phyloP scores from a whole-genome alignment of 2,888 invertebrate species.

The Yponomeuta evonymella region DNA sequence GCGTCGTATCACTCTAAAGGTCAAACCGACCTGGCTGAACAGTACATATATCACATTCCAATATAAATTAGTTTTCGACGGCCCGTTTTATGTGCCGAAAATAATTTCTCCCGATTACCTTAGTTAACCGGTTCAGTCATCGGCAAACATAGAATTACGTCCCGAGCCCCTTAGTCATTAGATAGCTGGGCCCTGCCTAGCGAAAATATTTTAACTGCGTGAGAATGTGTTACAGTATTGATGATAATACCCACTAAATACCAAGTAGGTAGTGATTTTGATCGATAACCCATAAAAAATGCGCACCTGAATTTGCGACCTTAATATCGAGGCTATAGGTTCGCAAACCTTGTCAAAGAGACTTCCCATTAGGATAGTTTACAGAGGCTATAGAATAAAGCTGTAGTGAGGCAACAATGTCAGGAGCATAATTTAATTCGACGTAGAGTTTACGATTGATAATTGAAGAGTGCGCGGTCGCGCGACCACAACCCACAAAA shows the following conservation, averaged over 20 bases:
- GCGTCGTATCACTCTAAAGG: background rate
- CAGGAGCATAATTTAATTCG: conserved; percentile 45
- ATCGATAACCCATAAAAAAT: conserved; percentile 1
- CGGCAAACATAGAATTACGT: conserved; percentile 6
- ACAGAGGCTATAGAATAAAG: conserved; percentile 16
- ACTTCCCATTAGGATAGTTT: too few species aligned
- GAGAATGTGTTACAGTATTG: background rate
- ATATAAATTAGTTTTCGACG: conserved; percentile 71
- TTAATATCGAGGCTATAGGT: background rate
- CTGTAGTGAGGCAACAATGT: conserved; percentile 22
- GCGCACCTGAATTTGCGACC: background rate
- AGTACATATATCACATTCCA: conserved; percentile 67
- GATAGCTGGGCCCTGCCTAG: background rate
- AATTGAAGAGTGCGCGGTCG: conserved; percentile 63
- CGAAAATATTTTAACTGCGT: conserved; percentile 1
- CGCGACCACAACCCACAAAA: conserved; percentile 26
- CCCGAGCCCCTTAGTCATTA: background rate
- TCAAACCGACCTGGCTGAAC: background rate
- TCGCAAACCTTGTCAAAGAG: background rate
- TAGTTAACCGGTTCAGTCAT: conserved; percentile 11
- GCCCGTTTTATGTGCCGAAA: conserved; percentile 59
- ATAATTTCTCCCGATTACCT: conserved; percentile 38
- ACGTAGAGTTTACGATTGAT: conserved; percentile 66
- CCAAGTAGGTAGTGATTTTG: background rate
- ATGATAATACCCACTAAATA: background rate